A percentile compares a stretch with the other conserved stretches of the same genome.
These are phyloP conservation scores for Protodeltote pygarga DNA, from an alignment of 2,888 invertebrate genomes.

Conservation along the genomic window DNA sequence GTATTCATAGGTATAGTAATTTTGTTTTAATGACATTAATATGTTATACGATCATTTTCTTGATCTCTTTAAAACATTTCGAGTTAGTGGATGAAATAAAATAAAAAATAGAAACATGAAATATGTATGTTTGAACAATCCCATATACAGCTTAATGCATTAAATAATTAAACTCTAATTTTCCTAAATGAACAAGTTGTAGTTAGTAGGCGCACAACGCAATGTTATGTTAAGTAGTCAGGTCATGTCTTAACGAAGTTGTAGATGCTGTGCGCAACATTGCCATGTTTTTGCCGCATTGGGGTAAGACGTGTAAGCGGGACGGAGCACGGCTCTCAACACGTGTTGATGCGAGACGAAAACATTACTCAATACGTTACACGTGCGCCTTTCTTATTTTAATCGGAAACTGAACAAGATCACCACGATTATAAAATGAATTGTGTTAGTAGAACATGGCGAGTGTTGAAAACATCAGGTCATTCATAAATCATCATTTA, in stretches of 20 bases:
- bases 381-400: conserved; percentile 33
- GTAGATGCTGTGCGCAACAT: conserved; percentile 69
- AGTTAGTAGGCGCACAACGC: conserved; percentile 9
- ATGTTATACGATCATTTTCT: no score
- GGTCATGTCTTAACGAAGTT: conserved; percentile 55
- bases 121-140: no score
- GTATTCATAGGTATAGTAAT: conserved; percentile 9
- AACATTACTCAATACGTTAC: conserved; percentile 45
- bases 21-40: background rate
- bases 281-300: conserved; percentile 81
- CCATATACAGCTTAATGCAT: no score
- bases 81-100: no score
- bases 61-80: no score
- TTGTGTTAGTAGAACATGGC: background rate
- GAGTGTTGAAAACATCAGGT: conserved; percentile 2
- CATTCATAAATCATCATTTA: background rate
- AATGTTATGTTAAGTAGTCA: conserved; percentile 45
- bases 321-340: conserved; percentile 47
- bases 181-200: conserved; percentile 1
- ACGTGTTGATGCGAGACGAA: conserved; percentile 49
- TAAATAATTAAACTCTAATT: conserved; percentile 7
- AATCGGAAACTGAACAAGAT: background rate
- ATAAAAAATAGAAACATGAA: no score
- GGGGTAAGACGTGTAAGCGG: conserved; percentile 68
- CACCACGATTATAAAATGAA: background rate